Evolutionary conservation across 2,797 vertebrate genomes (phyloP).

Genomic region (Chelon auratus): DNA sequence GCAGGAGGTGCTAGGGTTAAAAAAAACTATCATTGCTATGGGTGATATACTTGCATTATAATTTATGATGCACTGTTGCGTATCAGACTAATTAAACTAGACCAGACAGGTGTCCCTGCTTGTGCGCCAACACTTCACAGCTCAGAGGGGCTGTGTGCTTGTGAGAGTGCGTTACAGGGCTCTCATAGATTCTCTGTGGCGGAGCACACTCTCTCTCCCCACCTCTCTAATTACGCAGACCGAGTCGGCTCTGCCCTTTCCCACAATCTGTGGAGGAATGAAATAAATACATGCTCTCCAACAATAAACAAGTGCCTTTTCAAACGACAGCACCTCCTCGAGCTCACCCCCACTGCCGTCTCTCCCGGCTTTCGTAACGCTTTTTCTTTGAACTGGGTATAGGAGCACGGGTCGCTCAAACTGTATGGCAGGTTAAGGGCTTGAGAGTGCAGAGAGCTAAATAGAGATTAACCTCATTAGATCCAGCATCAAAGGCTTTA

Average conservation of each 20-base stretch:
- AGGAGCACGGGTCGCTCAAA: conserved; percentile 5
- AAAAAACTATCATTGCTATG: conserved; percentile 28
- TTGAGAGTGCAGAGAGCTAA: conserved; percentile 8
- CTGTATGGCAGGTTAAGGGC: neutral
- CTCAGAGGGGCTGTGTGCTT: conserved; percentile 39
- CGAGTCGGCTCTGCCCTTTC: conserved; percentile 82
- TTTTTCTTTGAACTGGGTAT: conserved; percentile 48
- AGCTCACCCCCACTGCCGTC: conserved; percentile 58
- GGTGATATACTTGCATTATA: conserved; percentile 28
- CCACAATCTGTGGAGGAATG: conserved; percentile 86
- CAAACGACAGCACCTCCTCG: conserved; percentile 82
- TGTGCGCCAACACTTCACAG: conserved; percentile 48
- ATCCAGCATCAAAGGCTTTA: neutral
- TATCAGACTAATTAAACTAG: conserved; percentile 56
- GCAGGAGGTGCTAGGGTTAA: conserved; percentile 21
- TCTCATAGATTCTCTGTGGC: conserved; percentile 70
- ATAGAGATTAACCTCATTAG: neutral
- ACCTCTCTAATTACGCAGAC: conserved; percentile 85
- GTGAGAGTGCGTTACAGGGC: conserved; percentile 57
- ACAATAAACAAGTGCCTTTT: conserved; percentile 89
- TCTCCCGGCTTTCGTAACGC: conserved; percentile 52
- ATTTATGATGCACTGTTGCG: conserved; percentile 19
- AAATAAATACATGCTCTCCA: conserved; percentile 87
- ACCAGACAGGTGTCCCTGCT: conserved; percentile 57
- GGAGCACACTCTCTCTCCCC: conserved; percentile 67